A percentile compares a stretch with the other conserved stretches of the same genome.
These are phyloP conservation scores for Trichosurus vulpecula DNA, from an alignment of 2,797 vertebrate genomes.

Conservation along the genomic window DNA sequence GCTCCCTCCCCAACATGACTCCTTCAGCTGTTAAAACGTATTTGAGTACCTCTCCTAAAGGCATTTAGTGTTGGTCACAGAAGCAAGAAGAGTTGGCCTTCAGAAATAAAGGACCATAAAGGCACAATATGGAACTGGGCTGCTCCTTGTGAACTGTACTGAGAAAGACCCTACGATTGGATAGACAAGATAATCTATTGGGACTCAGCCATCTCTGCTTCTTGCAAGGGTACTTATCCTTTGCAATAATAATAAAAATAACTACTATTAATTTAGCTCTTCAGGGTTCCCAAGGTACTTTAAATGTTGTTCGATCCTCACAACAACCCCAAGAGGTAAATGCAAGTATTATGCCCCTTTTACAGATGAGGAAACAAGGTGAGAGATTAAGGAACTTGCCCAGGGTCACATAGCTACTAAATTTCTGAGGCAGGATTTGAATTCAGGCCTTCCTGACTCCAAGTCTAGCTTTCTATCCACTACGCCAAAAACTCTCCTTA, in stretches of 20 bases:
- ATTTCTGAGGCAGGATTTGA: neutral
- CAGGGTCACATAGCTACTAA: neutral
- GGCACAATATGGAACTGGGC: neutral
- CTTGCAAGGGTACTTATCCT: constrained; percentile 26
- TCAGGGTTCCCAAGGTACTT: neutral
- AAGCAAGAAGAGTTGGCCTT: neutral
- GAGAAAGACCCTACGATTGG: neutral
- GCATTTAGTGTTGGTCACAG: neutral
- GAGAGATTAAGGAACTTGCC: neutral
- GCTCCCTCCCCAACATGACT: neutral
- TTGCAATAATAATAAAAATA: constrained; percentile 1
- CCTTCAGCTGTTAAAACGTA: neutral
- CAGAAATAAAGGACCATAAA: neutral
- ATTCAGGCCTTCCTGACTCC: neutral
- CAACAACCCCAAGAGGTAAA: neutral
- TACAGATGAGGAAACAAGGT: neutral
- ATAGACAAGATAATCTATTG: constrained; percentile 7
- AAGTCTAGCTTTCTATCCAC: neutral
- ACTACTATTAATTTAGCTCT: neutral
- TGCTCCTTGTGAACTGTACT: neutral
- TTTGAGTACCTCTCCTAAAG: constrained; percentile 12
- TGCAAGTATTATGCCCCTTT: neutral
- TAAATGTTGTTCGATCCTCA: neutral
- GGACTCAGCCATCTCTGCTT: constrained; percentile 20
- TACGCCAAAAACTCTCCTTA: neutral